These are phyloP conservation scores for Drosophila nebulosa DNA, from an alignment of 1,140 invertebrate genomes.

Conservation along the genomic window DNA sequence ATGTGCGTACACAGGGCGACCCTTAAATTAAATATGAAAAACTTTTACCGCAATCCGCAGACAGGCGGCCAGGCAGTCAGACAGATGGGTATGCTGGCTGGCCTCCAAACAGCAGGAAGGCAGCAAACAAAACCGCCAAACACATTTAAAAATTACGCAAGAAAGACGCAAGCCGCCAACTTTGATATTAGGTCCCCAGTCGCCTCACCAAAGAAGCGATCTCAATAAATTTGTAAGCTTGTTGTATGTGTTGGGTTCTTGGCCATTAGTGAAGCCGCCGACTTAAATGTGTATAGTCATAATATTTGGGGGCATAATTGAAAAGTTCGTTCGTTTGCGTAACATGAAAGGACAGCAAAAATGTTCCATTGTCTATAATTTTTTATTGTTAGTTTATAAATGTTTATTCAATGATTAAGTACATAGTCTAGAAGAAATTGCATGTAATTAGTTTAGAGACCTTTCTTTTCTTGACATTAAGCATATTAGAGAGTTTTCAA, in stretches of 20 bases:
- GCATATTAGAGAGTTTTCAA: no score
- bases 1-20: slow-evolving; percentile 13
- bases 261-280: not conserved
- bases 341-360: no score
- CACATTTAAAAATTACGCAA: slow-evolving; percentile 66
- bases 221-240: slow-evolving; percentile 44
- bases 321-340: not conserved
- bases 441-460: no score
- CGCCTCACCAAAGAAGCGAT: not conserved
- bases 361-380: not conserved
- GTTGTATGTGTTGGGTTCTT: slow-evolving; percentile 1
- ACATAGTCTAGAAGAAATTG: no score
- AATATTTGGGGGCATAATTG: not conserved
- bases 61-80: not conserved
- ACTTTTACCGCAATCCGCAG: slow-evolving; percentile 42
- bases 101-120: not conserved
- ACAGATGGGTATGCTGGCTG: not conserved
- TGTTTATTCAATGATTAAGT: no score
- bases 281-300: slow-evolving; percentile 28
- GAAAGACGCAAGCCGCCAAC: slow-evolving; percentile 54
- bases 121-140: slow-evolving; percentile 41
- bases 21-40: slow-evolving; percentile 76
- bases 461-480: no score
- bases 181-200: slow-evolving; percentile 53
- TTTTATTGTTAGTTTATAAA: not conserved